Evolutionary conservation across 2,113 vertebrate species (phyloP), one percentile per base, ranked within the genome.

Genomic region (Coryphaenoides rupestris): DNA sequence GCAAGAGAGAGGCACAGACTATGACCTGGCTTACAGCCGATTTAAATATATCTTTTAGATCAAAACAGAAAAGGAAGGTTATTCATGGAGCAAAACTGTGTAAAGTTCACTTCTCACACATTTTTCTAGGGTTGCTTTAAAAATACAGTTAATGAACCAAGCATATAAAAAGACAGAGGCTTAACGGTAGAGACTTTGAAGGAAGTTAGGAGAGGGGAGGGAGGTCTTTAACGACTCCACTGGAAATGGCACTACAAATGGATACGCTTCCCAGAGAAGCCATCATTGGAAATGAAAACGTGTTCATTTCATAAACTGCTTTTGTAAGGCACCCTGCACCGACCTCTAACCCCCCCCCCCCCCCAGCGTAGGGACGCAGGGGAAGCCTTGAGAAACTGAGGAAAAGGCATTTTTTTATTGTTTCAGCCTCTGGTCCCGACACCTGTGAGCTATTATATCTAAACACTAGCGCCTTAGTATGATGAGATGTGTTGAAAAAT

Each of bases 301-400:
- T 84, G 82, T 78, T 76, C 59, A 75, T 79, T 78, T 81, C 68
- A 76, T 71, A 68, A 83, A 72, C 47, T 72, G 73, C 69, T 81
- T 63, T 67, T 76, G 45, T 60, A 65, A 75, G 66, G 54, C 65
- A 76, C 62, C 58, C 49, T 66, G 72, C 65, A 64, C 58, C 62
- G 62, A 62, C 68, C 33, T 74, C 67, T 62, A 64, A 40, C 9
- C 33, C 13, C 33, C 24, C 6, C 24, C 24, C 6, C 24, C 24
- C 68, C 61, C 60, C 22, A 58, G 72, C 52, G 24, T 62, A 54
- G 24, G 19, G 28, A 62, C 49, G 23, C 50, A 64, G 50, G 24
- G 19, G 23, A 62, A 54, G 23, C 50, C 58, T 19, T n/a, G 62
- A 5, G 17, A 69, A 56, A 66, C 3, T 17, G 16, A 13, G 5